Evolutionary conservation across 2,888 invertebrate species (phyloP), one percentile per base, ranked within the genome.

Genomic region (Xestia rhomboidea): DNA sequence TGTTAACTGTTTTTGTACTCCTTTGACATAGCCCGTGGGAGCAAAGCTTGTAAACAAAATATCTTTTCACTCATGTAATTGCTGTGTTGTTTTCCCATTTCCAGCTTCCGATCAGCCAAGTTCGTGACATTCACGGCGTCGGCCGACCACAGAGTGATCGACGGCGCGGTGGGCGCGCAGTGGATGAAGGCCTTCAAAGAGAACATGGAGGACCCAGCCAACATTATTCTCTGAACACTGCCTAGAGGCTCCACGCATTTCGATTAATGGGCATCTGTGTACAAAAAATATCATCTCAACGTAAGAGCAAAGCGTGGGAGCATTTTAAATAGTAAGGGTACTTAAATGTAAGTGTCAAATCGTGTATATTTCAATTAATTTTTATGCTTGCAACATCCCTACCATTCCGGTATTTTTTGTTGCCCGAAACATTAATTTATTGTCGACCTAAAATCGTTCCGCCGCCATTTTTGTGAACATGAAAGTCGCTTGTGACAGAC

Each of bases 151-250:
- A 97, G 99, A 90, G 99, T 99, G 41, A 98, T 99, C 13, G 99
- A 99, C 95, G 99, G 99, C 69, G 99, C 99, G 87, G 98, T 99
- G 8, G 99, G 99, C 74, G 99, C 99, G 4, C 98, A 98, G 93
- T 99, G 99, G 99, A 97, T 99, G 92, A 97, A 98, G 90, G 98
- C 98, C 72, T 99, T 99, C 97, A 98, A 98, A 89, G 97, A 98
- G 81, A 98, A 98, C 93, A 96, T 99, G 86, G 99, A 99, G 95
- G 98, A 99, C 92, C 99, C 99, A 44, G 97, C 98, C 87, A 98
- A 98, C 84, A 99, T 99, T 98, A 97, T 99, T 85, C 97, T 99
- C 91, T 99, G 98, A 97, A 91, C 62, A 34, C 76, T 44, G 70
- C 71, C 77, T 60, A 24, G 7, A 73, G 10, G 51, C 64, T 82